Base-by-base conservation (phyloP, 30 jellyfish, hydroid and myxozoan genomes). In the Aurelia sp. region DNA sequence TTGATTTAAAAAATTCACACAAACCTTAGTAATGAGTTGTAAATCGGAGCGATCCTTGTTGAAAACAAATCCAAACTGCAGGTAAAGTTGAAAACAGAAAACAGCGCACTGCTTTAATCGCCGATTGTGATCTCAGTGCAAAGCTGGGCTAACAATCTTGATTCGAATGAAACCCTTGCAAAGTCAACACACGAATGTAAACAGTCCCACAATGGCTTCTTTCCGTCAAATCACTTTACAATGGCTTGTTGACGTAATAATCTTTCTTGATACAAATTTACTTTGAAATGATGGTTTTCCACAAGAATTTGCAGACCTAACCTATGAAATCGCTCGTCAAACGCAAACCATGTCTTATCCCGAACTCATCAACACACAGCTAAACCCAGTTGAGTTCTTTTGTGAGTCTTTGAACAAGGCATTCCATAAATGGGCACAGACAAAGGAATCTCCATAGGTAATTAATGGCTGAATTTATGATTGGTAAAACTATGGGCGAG, bases 401-500 rank as follows among this genome's bases (percentile, higher is more conserved):
- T 30, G 66, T 33, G 61, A 74, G 77, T 9, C 73, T 35, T 41
- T 76, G 62, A 59, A 37, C 22, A 58, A 19, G 50, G 52, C 86
- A 76, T 76, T 76, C 86, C 76, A 47, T 4, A 20, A 48, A 66
- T 76, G 86, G 86, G 86, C 86, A 41, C 62, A 11, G 66, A 76
- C 86, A 76, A 76, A 72, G n/a, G 85, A 35, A 53, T 66, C 91
- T 13, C 85, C 67, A 62, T 58, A 57, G 91, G 91, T 58, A 82
- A 82, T 82, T 82, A 82, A 40, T 69, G 74, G 47, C 21, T 62
- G 73, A 78, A 82, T 41, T 71, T 44, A 57, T 66, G 62, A 72
- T 67, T 82, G 83, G 91, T 23, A 70, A 72, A 70, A 55, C 62
- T 40, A 64, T 30, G 85, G 91, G 91, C 74, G 91, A 68, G 79